Evolutionary conservation across 2,888 invertebrate species (phyloP), one percentile per base, ranked within the genome.

Genomic region (Brenthis ino): DNA sequence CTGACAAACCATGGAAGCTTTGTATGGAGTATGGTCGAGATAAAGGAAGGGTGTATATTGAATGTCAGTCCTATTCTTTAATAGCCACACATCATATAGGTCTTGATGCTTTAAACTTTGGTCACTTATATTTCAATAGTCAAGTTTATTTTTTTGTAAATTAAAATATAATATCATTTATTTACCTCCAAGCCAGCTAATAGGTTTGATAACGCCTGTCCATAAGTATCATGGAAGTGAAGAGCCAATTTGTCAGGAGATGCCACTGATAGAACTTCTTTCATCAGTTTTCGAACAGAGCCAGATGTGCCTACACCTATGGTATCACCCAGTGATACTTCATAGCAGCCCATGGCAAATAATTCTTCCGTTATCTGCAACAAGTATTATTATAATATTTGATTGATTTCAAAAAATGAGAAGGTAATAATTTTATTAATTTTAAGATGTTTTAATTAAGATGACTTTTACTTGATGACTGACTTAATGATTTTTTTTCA

Each of bases 141-240:
- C 0, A 28, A 5, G 16, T 54, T 16, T 54, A 54, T 24, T 16
- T 54, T 5, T 54, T 12, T 54, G 8, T 3, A 16, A 57, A 57
- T 57, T 6, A 56, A n/a, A 56, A 56, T 50, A 55, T n/a, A 13
- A 47, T 16, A 51, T 16, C 4, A 37, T 14, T 28, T 55, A 69
- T 71, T 75, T 79, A 96, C 96, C 86, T 98, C 97, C 60, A 99
- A 91, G 13, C 98, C 97, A 6, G 96, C 96, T n/a, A 97, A 94
- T 75, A 99, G 96, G 87, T 99, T 99, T 1, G 97, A 95, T 61
- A 99, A 85, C 0, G 98, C 99, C 86, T 99, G 99, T 0, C 99
- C 99, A 80, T 99, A 99, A 0, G 99, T 99, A 84, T 99, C 99
- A 83, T 99, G 99, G 84, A 98, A 99, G 85, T 99, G 99, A 37